phyloP scores from a whole-genome alignment of 2,797 vertebrate species.

The Coregonus ussuriensis region DNA sequence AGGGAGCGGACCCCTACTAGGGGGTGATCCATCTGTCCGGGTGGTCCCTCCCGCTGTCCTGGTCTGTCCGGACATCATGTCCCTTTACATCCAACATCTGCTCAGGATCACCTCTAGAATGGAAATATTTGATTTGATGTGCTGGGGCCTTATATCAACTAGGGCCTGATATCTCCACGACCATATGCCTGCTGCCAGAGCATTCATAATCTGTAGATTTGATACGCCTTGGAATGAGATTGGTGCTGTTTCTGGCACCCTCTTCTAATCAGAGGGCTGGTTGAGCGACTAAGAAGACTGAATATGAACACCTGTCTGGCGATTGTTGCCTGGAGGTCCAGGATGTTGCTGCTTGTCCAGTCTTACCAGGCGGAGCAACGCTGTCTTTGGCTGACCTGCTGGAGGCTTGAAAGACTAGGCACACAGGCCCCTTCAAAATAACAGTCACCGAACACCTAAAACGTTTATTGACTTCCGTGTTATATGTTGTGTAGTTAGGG shows the following conservation, averaged over 20 bases:
- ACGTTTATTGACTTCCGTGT: not conserved
- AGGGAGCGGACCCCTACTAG: slow-evolving; percentile 35
- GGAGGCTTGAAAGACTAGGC: slow-evolving; percentile 29
- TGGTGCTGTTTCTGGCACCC: slow-evolving; percentile 36
- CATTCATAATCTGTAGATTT: slow-evolving; percentile 49
- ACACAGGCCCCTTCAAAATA: not conserved
- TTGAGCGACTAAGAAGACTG: slow-evolving; percentile 1
- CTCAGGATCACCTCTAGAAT: slow-evolving; percentile 42
- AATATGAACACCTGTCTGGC: not conserved
- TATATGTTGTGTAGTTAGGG: not conserved
- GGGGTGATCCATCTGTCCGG: not conserved
- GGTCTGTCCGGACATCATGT: slow-evolving; percentile 24
- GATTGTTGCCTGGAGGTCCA: slow-evolving; percentile 14
- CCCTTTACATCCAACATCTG: slow-evolving; percentile 64
- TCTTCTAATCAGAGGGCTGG: not conserved
- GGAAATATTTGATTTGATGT: slow-evolving; percentile 48
- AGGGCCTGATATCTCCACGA: not conserved
- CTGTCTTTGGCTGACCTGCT: slow-evolving; percentile 36
- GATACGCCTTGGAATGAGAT: slow-evolving; percentile 42
- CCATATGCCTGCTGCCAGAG: slow-evolving; percentile 48
- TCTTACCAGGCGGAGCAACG: slow-evolving; percentile 57
- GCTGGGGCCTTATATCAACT: not conserved
- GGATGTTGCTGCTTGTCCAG: slow-evolving; percentile 39
- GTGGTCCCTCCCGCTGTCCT: not conserved
- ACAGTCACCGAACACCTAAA: not conserved